A percentile compares a stretch with the other conserved stretches of the same genome.
Evolutionary conservation across 2,888 invertebrate species (phyloP).

Genomic region (Subacronicta megacephala): DNA sequence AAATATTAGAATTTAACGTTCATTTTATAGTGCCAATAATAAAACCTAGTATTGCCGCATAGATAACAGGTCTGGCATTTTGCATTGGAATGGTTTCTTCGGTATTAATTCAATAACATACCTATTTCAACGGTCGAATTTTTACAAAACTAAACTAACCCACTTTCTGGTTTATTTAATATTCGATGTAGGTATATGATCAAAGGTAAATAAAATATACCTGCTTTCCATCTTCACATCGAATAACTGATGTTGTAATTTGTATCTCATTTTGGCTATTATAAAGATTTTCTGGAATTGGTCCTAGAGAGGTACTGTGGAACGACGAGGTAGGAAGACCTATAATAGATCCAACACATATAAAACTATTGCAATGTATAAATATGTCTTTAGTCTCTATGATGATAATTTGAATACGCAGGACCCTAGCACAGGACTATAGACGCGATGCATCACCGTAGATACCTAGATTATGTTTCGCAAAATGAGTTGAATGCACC

Average conservation of each 20-base stretch:
- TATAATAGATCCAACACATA: not conserved
- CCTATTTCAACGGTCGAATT: not conserved
- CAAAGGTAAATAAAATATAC: not conserved
- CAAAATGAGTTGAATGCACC: slow-evolving; percentile 84
- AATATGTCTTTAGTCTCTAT: slow-evolving; percentile 24
- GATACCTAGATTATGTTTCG: slow-evolving; percentile 61
- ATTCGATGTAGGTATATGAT: too few relatives aligned
- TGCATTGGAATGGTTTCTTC: too few relatives aligned
- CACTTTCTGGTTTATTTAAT: too few relatives aligned
- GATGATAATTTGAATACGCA: slow-evolving; percentile 15
- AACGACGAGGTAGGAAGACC: too few relatives aligned
- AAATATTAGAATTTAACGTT: slow-evolving; percentile 52
- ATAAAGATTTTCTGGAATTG: too few relatives aligned
- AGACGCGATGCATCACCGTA: slow-evolving; percentile 24
- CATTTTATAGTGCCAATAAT: slow-evolving; percentile 7
- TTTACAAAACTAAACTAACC: too few relatives aligned
- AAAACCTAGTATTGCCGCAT: not conserved
- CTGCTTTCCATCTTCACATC: too few relatives aligned
- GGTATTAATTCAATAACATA: too few relatives aligned
- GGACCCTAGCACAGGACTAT: slow-evolving; percentile 21
- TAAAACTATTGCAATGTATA: slow-evolving; percentile 29
- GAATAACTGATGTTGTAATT: too few relatives aligned
- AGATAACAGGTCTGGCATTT: slow-evolving; percentile 1
- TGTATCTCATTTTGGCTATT: too few relatives aligned
- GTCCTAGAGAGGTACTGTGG: too few relatives aligned